phyloP scores from a whole-genome alignment of 2,888 invertebrate species.

The Coelogynopora nodosa region DNA sequence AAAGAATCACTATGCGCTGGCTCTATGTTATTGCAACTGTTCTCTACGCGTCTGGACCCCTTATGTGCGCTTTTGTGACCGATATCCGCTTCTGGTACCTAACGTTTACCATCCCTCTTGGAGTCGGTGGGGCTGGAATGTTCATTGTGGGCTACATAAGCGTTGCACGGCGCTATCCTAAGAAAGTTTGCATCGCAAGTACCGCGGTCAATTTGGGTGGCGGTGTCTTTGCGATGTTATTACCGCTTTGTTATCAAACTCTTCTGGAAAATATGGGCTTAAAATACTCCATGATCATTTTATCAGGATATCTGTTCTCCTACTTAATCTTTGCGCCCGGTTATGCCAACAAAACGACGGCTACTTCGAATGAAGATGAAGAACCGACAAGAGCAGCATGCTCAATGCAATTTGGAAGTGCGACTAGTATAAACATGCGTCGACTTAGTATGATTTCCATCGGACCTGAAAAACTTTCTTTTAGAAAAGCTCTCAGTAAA shows the following conservation, averaged over 20 bases:
- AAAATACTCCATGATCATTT: too few species aligned
- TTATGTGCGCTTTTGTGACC: neutral
- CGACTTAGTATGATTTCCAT: too few species aligned
- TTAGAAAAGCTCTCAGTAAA: too few species aligned
- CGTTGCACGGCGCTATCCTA: neutral
- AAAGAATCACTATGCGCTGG: neutral
- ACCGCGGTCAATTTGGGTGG: neutral
- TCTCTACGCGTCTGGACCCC: neutral
- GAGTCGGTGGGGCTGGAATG: neutral
- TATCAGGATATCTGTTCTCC: neutral
- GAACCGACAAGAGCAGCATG: too few species aligned
- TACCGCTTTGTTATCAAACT: too few species aligned
- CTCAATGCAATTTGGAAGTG: neutral
- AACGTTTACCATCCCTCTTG: neutral
- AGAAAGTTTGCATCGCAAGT: neutral
- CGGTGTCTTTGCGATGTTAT: too few species aligned
- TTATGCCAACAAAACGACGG: neutral
- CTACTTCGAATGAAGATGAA: too few species aligned
- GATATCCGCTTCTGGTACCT: slow-evolving; percentile 1
- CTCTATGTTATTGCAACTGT: neutral
- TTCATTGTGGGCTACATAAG: neutral
- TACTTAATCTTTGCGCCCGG: neutral
- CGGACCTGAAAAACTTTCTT: too few species aligned
- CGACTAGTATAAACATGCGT: neutral
- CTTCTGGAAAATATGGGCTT: too few species aligned